phyloP scores from a whole-genome alignment of 1,140 invertebrate species.

The Phortica variegata region DNA sequence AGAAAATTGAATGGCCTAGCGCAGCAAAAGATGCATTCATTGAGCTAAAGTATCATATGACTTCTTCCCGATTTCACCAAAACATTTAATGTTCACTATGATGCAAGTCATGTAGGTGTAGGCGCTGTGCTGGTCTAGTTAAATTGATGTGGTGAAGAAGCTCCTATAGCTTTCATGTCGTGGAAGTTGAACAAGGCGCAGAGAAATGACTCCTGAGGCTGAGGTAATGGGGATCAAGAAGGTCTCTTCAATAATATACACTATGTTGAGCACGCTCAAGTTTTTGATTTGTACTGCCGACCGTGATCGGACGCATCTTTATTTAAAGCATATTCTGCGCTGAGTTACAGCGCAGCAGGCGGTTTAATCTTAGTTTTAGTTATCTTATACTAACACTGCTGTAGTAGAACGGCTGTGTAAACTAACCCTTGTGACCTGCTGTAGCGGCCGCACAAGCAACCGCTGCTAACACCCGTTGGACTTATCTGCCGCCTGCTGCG shows the following conservation, averaged over 20 bases:
- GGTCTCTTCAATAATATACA: too few relatives aligned
- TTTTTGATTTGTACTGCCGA: too few relatives aligned
- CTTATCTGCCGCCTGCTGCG: too few relatives aligned
- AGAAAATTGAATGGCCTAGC: neutral
- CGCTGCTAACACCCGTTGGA: too few relatives aligned
- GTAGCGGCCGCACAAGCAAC: too few relatives aligned
- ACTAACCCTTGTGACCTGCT: too few relatives aligned
- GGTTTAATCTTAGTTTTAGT: too few relatives aligned
- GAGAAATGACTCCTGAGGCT: constrained; percentile 7
- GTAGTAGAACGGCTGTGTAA: too few relatives aligned
- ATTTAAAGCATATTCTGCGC: constrained; percentile 55
- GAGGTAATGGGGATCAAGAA: constrained; percentile 21
- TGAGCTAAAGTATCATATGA: constrained; percentile 22
- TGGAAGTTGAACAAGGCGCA: constrained; percentile 18
- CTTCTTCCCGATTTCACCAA: constrained; percentile 12
- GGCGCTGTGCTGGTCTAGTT: constrained; percentile 15
- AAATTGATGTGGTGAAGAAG: constrained; percentile 15
- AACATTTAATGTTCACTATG: constrained; percentile 13
- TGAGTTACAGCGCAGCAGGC: constrained; percentile 35
- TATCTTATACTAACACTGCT: too few relatives aligned
- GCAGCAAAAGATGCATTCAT: constrained; percentile 40
- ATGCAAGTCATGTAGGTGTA: constrained; percentile 15
- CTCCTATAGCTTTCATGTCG: constrained; percentile 49
- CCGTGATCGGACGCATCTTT: too few relatives aligned
- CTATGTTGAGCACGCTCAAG: too few relatives aligned